Base-by-base conservation (phyloP, 2,113 vertebrate species). In the Hippocampus comes region DNA sequence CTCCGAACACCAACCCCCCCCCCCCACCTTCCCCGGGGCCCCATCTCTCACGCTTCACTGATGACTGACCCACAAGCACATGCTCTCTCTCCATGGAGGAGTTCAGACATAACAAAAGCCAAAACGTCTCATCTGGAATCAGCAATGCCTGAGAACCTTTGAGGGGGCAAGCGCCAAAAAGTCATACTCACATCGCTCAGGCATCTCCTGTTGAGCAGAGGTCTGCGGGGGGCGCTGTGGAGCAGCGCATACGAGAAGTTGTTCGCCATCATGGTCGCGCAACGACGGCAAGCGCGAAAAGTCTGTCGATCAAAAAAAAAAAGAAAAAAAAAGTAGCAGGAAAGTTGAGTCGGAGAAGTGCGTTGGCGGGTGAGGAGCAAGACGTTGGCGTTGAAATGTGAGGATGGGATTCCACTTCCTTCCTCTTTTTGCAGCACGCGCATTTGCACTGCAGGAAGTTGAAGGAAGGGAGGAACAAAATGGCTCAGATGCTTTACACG, bases 131-230 rank as follows among this genome's bases (percentile, higher is more conserved):
- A 61, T 18, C 59, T 34, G 59, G 15, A 61, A 18, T 20, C 59
- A 20, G 59, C 59, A 34, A 18, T 9, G 59, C 15, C 59, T 9
- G 4, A 12, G 12, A 14, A 59, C 23, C 23, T 59, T 59, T 27
- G 56, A 59, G 23, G 23, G 23, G 4, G 23, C 56, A 27, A 59
- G 17, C 15, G 17, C 12, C 6, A 20, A 21, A 51, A 20, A 74
- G 76, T 70, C 77, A 63, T 84, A 91, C 90, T 92, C 84, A 91
- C 90, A 64, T 91, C 87, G n/a, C 89, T 90, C 76, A 79, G 20
- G 74, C 88, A 82, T 55, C 86, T 82, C 71, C 85, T 87, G 71
- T 79, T 88, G 53, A 76, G 80, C 41, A 75, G 70, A 21, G 90
- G 72, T 34, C 76, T 80, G 68, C 48, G 73, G 41, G 74, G n/a